phyloP scores from a whole-genome alignment of 2,113 vertebrate species.

The Otolemur garnettii region DNA sequence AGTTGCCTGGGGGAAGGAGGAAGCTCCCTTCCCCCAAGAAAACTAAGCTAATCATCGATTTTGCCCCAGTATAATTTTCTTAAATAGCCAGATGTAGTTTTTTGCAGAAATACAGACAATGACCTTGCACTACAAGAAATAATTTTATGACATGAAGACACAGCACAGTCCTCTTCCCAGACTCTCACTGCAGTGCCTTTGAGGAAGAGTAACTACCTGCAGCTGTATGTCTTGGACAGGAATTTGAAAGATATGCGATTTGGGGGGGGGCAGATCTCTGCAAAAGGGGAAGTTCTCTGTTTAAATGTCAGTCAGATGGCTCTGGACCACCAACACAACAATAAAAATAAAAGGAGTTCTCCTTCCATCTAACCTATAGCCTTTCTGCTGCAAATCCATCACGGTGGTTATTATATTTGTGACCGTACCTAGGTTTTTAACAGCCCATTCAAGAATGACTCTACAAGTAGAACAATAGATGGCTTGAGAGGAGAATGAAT shows the following conservation, averaged over 20 bases:
- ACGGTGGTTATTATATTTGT: background rate
- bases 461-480: background rate
- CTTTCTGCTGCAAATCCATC: background rate
- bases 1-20: background rate
- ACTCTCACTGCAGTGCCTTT: too few relatives aligned
- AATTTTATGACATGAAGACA: background rate
- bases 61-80: background rate
- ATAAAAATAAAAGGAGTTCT: background rate
- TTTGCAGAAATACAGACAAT: background rate
- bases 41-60: background rate
- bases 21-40: background rate
- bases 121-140: background rate
- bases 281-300: background rate
- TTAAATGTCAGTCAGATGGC: background rate
- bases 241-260: background rate
- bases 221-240: background rate
- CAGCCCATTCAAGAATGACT: background rate
- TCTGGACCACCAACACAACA: background rate
- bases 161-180: background rate
- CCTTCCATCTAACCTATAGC: background rate
- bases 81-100: background rate
- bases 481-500: background rate
- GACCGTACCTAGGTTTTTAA: background rate
- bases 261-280: background rate
- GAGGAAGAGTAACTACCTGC: fast-evolving